Evolutionary conservation across 2,888 invertebrate genomes (phyloP), one percentile per base, ranked within the genome.

Genomic region (Perizoma affinitatum): DNA sequence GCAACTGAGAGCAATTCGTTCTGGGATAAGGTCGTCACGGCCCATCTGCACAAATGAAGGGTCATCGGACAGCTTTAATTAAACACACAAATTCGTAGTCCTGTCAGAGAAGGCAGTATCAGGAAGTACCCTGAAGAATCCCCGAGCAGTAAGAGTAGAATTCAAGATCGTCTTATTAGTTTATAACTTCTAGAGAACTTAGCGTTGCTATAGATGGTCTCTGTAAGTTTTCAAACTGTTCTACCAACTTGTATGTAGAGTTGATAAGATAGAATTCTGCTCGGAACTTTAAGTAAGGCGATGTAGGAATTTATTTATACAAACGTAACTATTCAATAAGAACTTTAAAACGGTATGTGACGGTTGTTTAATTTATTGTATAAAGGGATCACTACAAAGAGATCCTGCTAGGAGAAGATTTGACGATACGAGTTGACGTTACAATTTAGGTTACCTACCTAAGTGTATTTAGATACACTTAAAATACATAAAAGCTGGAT

Each of bases 31-130:
- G 84, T 81, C 84, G 79, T 76, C 78, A 78, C 75, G 81, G 73
- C 83, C 84, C 86, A 88, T 89, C 84, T 83, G 83, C 78, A 82
- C 84, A 88, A 89, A 90, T 86, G 88, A 87, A 86, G 86, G 88
- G 86, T 84, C 87, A 86, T 74, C 74, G 72, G 81, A 86, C 80
- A 83, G 76, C 83, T 84, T 90, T 90, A 90, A 90, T 90, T 90
- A 90, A 90, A 85, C 79, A 80, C 75, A 77, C 81, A 76, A 87
- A 87, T 84, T 86, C 75, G 82, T 84, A 79, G 84, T 79, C 78
- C 72, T 74, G 72, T 72, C 75, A 71, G 71, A 68, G 66, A 49
- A 54, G 45, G 11, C 47, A 65, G 69, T 70, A 74, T 71, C 70
- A 74, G 62, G 55, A 78, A 76, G 53, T 74, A 71, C 53, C 45